Base-by-base conservation (phyloP, 1,140 invertebrate genomes). In the Drosophila triauraria region DNA sequence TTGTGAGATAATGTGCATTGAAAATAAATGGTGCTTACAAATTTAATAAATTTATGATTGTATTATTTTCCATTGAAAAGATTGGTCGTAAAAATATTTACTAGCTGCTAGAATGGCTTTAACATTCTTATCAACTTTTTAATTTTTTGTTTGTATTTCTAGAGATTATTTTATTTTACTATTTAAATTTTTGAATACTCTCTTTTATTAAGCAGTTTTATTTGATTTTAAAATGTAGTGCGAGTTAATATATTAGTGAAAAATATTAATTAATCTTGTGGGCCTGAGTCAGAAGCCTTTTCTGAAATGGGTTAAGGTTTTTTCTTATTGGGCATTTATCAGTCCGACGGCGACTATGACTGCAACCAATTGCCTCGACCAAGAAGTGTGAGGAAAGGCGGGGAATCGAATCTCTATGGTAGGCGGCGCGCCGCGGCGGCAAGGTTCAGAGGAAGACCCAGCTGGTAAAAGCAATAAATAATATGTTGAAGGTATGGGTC, bases 321-420 rank as follows among this genome's bases (percentile, higher is more conserved):
- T 13, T n/a, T 23, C 53, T 40, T 35, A 54, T 40, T 54, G 53
- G 53, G 53, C 53, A 54, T 54, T 54, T 54, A 54, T 54, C 51
- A 54, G 51, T 54, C 51, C 32, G 20, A 54, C 32, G 32, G 32
- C 51, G 32, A 54, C 20, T 51, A 32, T 32, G 51, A 54, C 32
- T 54, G 51, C 51, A 38, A 13, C 32, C 50, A 35, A 53, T 53
- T 53, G 50, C 50, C 30, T 35, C 6, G n/a, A 13, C 51, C 17
- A 35, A 13, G 32, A 38, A 20, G 51, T 54, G 53, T 40, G 35
- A 40, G 53, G 51, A 54, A n/a, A 5, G 51, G 15, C 17, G 51
- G 9, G 53, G 53, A 30, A 30, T 30, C 27, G 2, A 15, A 23
- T 4, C 53, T 23, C 53, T 54, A 32, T 38, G 53, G 53, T 54